A percentile compares a stretch with the other conserved stretches of the same genome.
These are phyloP conservation scores for Pseudorectes ferrugineus DNA, from an alignment of 2,113 vertebrate species.

Conservation along the genomic window DNA sequence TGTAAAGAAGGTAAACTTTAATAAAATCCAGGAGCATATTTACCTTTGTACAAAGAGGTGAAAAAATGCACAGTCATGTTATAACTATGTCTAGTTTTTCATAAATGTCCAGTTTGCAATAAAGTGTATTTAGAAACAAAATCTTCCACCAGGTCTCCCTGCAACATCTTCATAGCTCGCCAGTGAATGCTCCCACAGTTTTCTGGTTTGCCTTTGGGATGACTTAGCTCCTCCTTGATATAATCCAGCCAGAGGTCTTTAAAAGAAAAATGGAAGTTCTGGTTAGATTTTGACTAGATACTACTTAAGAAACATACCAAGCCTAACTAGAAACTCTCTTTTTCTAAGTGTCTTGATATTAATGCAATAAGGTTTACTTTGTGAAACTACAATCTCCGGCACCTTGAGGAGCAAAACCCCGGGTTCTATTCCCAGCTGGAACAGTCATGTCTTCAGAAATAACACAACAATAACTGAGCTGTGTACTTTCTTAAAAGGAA, in stretches of 20 bases:
- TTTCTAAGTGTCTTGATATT: not conserved
- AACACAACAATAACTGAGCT: not conserved
- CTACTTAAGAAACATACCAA: not conserved
- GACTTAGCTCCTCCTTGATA: constrained; percentile 84
- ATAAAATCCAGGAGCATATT: not conserved
- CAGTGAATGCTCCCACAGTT: constrained; percentile 91
- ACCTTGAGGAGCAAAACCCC: not conserved
- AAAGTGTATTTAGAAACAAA: constrained; percentile 86
- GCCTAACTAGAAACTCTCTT: not conserved
- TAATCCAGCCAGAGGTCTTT: constrained; percentile 94
- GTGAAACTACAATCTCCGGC: not conserved
- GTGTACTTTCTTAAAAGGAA: not conserved
- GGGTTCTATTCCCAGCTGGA: not conserved
- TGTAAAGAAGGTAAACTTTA: not conserved
- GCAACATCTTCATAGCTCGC: constrained; percentile 91
- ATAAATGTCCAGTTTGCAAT: constrained; percentile 84
- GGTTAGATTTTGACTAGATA: not conserved
- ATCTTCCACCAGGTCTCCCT: constrained; percentile 81
- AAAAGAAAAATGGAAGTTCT: constrained; percentile 4
- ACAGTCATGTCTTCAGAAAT: not conserved
- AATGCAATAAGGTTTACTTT: not conserved
- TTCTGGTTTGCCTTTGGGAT: constrained; percentile 81
- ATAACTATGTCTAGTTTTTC: not conserved
- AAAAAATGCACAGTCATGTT: not conserved
- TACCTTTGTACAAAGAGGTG: not conserved